Percentiles rank a stretch among this genome's conserved stretches.
These are phyloP conservation scores for Nomada ferruginata DNA, from an alignment of 2,888 invertebrate genomes.

Conservation along the genomic window DNA sequence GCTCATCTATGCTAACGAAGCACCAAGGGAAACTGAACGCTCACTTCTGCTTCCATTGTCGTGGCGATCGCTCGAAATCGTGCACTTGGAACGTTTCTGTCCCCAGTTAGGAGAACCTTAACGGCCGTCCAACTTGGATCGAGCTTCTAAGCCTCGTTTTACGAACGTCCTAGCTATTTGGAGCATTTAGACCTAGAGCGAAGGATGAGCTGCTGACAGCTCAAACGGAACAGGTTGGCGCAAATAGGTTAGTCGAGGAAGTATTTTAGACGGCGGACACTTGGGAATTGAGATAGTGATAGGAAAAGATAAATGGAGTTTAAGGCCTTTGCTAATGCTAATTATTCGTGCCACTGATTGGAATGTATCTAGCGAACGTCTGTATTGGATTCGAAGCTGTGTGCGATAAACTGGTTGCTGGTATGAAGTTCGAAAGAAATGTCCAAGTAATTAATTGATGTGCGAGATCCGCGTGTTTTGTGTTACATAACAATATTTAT, in stretches of 20 bases:
- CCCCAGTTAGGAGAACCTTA: neutral
- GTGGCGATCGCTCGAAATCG: constrained; percentile 9
- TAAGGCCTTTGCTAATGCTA: neutral
- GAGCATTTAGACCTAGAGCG: neutral
- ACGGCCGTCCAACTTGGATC: neutral
- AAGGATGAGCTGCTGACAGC: neutral
- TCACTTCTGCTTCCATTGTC: constrained; percentile 15
- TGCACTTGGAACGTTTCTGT: neutral
- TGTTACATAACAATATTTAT: no score
- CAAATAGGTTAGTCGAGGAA: neutral
- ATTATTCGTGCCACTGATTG: neutral
- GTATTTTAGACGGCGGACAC: neutral
- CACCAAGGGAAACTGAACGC: constrained; percentile 19
- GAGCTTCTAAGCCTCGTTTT: constrained; percentile 3
- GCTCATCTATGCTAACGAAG: constrained; percentile 41
- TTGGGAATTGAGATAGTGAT: neutral
- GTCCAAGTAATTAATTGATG: no score
- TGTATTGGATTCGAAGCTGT: neutral
- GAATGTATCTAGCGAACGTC: neutral
- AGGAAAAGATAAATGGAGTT: neutral
- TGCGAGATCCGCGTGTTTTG: no score
- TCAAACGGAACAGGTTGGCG: neutral
- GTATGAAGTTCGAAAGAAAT: no score
- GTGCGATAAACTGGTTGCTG: no score
- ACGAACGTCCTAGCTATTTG: neutral